Percentiles rank a stretch among this genome's conserved stretches.
Evolutionary conservation across 2,888 invertebrate species (phyloP).

Genomic region (Caenorhabditis sp.): DNA sequence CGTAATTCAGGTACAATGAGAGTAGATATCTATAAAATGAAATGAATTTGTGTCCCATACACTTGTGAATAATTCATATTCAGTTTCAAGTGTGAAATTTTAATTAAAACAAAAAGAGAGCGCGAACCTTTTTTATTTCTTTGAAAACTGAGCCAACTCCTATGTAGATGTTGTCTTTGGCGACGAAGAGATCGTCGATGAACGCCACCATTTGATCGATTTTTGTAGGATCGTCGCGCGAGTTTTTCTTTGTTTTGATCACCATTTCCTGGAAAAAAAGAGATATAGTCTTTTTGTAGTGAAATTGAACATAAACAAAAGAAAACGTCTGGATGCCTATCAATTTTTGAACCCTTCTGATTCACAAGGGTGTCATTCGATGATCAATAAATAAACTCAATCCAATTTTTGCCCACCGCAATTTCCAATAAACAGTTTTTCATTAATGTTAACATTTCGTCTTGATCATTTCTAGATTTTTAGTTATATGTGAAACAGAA

Average conservation of each 20-base stretch:
- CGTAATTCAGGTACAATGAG: conserved; percentile 60
- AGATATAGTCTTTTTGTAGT: no score
- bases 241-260: conserved; percentile 50
- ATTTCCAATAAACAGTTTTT: no score
- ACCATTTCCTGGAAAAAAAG: conserved; percentile 56
- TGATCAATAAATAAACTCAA: no score
- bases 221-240: conserved; percentile 44
- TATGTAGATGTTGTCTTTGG: conserved; percentile 53
- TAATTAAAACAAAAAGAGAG: neutral
- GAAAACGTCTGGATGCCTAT: no score
- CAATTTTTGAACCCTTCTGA: no score
- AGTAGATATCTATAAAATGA: conserved; percentile 50
- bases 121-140: conserved; percentile 48
- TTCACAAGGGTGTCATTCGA: no score
- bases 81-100: neutral
- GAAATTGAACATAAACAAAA: no score
- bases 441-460: no score
- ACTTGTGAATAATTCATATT: neutral
- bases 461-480: no score
- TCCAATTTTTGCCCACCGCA: no score
- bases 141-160: conserved; percentile 54
- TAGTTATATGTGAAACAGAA: no score
- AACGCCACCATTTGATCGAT: conserved; percentile 50
- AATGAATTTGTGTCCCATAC: conserved; percentile 15
- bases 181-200: conserved; percentile 51